phyloP scores from a whole-genome alignment of 2,888 invertebrate genomes.

The Eurytoma californica region DNA sequence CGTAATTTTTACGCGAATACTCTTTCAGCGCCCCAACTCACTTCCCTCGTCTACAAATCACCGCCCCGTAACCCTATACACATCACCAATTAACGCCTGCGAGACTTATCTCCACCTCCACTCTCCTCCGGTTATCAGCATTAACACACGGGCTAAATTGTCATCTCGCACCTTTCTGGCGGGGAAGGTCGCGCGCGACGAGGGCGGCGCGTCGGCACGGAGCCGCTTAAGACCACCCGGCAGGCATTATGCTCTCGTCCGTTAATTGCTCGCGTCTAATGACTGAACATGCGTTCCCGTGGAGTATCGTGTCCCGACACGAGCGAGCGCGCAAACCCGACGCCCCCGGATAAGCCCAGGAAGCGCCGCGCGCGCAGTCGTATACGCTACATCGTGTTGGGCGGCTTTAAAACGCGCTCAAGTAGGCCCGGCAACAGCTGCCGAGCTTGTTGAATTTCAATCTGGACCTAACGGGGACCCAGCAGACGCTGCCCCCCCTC shows the following conservation, averaged over 20 bases:
- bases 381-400: conserved; percentile 7
- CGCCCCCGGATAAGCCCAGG: conserved; percentile 12
- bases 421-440: conserved; percentile 19
- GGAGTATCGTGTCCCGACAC: conserved; percentile 12
- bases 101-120: too few species aligned
- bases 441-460: conserved; percentile 12
- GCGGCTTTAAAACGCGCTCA: conserved; percentile 27
- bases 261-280: conserved; percentile 45
- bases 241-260: conserved; percentile 33
- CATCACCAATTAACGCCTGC: too few species aligned
- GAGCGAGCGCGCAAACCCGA: neutral
- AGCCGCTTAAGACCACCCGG: conserved; percentile 43
- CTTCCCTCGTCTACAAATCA: too few species aligned
- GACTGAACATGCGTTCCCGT: conserved; percentile 32
- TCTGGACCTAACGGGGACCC: neutral
- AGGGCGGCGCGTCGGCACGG: neutral
- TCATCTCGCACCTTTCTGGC: too few species aligned
- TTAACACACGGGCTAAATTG: too few species aligned
- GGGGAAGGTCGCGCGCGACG: too few species aligned
- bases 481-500: neutral
- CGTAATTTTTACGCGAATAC: too few species aligned
- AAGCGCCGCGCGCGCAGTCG: neutral
- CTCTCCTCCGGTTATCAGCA: too few species aligned
- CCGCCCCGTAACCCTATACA: too few species aligned
- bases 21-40: too few species aligned